phyloP scores from a whole-genome alignment of 1,140 invertebrate genomes.

The Agrilus planipennis region DNA sequence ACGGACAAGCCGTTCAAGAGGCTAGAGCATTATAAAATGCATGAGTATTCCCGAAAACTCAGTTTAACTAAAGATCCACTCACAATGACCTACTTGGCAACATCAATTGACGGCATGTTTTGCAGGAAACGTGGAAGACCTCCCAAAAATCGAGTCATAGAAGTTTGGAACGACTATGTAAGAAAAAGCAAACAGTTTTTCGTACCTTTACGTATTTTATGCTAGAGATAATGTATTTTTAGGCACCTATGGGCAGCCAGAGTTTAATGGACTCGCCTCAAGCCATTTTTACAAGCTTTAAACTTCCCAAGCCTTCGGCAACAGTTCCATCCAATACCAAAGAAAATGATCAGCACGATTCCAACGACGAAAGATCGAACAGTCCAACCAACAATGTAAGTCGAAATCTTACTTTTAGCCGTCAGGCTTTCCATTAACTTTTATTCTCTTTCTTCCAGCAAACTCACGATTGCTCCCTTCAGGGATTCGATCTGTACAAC shows the following conservation, averaged over 20 bases:
- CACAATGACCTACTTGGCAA: constrained; percentile 52
- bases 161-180: constrained; percentile 75
- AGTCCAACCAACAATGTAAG: constrained; percentile 21
- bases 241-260: constrained; percentile 36
- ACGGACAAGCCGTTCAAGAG: constrained; percentile 74
- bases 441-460: constrained; percentile 8
- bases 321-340: constrained; percentile 36
- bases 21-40: constrained; percentile 83
- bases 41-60: constrained; percentile 50
- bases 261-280: constrained; percentile 56
- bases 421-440: background rate
- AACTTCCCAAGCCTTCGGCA: constrained; percentile 63
- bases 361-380: constrained; percentile 27
- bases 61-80: constrained; percentile 41
- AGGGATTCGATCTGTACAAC: constrained; percentile 29
- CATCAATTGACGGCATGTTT: constrained; percentile 77
- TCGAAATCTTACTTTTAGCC: background rate
- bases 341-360: constrained; percentile 32
- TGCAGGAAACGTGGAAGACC: constrained; percentile 81
- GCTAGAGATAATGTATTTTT: constrained; percentile 3
- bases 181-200: constrained; percentile 29
- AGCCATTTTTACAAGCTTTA: constrained; percentile 88
- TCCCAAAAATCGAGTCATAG: constrained; percentile 83
- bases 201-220: no score
- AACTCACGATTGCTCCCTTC: constrained; percentile 22